A percentile compares a stretch with the other conserved stretches of the same genome.
phyloP scores from a whole-genome alignment of 1,140 invertebrate species.

The Caerostris darwini region DNA sequence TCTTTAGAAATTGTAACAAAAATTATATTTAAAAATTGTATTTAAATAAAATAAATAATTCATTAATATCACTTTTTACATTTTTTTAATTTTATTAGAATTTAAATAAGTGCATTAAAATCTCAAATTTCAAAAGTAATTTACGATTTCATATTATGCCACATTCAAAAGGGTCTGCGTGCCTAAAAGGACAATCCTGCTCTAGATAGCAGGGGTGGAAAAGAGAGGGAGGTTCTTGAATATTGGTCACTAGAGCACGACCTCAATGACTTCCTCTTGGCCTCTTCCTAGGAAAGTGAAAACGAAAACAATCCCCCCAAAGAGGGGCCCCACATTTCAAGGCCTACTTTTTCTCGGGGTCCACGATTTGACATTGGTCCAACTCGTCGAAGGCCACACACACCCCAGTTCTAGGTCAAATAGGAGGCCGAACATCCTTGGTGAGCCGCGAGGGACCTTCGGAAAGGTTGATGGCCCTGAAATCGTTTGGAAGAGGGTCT shows the following conservation, averaged over 20 bases:
- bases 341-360: background rate
- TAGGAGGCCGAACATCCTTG: background rate
- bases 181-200: too few species aligned
- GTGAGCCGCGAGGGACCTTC: background rate
- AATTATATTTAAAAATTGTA: too few species aligned
- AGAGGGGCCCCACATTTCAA: constrained; percentile 13
- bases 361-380: background rate
- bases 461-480: background rate
- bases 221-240: background rate
- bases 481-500: background rate
- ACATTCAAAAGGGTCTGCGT: too few species aligned
- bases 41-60: too few species aligned
- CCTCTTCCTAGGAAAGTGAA: background rate
- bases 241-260: background rate
- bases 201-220: too few species aligned
- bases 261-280: background rate
- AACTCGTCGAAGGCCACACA: background rate
- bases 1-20: too few species aligned
- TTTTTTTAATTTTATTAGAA: background rate
- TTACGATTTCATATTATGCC: too few species aligned
- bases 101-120: background rate
- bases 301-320: background rate
- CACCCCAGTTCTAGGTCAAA: constrained; percentile 7
- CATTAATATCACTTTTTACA: background rate
- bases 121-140: too few species aligned